Percentiles rank a stretch among this genome's conserved stretches.
Evolutionary conservation across 2,797 vertebrate genomes (phyloP).

Genomic region (Melanotaenia nigrans): DNA sequence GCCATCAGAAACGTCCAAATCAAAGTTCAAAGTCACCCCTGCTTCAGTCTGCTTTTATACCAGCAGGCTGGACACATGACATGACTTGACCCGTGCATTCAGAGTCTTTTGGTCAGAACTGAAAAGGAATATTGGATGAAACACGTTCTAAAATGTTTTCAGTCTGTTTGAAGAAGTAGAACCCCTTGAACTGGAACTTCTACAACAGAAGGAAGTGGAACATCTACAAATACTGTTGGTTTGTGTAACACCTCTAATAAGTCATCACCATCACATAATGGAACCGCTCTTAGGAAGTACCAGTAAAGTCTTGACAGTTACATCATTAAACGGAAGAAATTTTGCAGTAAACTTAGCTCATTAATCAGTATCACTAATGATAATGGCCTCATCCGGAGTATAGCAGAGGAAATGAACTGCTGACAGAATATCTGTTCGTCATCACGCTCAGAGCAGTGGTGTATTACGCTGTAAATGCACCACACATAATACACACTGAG

Average conservation of each 20-base stretch:
- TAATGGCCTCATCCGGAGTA: conserved; percentile 24
- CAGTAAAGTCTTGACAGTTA: conserved; percentile 20
- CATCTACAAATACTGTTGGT: not conserved
- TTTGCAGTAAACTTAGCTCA: conserved; percentile 18
- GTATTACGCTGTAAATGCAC: conserved; percentile 18
- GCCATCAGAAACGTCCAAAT: not conserved
- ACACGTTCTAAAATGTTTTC: conserved; percentile 6
- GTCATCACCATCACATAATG: not conserved
- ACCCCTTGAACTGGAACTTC: conserved; percentile 3
- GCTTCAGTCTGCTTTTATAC: conserved; percentile 2
- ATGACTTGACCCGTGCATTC: not conserved
- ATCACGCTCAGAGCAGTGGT: conserved; percentile 22
- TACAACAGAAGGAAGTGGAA: not conserved
- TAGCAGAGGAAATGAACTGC: conserved; percentile 47
- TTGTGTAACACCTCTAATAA: not conserved
- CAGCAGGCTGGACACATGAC: not conserved
- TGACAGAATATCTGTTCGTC: conserved; percentile 35
- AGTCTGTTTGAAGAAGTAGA: conserved; percentile 30
- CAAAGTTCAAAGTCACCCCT: conserved; percentile 3
- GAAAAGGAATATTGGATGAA: conserved; percentile 25
- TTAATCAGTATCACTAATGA: conserved; percentile 56
- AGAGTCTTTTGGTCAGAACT: conserved; percentile 7
- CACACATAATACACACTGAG: not conserved
- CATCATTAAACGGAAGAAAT: conserved; percentile 35
- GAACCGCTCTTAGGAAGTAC: conserved; percentile 6